Percentiles rank a stretch among this genome's conserved stretches.
These are phyloP conservation scores for Amazonetta brasiliensis DNA, from an alignment of 2,797 vertebrate genomes.

Conservation along the genomic window DNA sequence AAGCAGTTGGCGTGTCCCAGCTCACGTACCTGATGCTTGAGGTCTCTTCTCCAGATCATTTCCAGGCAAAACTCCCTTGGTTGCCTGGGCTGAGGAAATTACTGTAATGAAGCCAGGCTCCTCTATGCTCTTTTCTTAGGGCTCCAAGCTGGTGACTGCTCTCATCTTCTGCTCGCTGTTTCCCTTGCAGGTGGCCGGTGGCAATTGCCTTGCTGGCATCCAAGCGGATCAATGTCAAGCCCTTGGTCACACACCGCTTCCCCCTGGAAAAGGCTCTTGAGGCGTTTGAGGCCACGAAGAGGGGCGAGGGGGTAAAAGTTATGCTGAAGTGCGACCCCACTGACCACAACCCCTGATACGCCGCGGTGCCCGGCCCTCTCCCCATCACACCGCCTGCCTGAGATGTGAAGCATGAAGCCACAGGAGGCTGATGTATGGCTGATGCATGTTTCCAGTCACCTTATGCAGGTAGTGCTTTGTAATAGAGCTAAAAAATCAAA, in stretches of 20 bases:
- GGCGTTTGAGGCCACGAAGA: conserved; percentile 92
- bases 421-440: neutral
- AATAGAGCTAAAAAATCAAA: neutral
- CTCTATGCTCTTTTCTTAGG: neutral
- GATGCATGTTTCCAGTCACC: neutral
- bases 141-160: neutral
- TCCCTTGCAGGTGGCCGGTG: conserved; percentile 90
- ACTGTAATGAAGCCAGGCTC: neutral
- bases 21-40: neutral
- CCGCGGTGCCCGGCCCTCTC: neutral
- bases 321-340: conserved; percentile 95
- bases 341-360: conserved; percentile 86
- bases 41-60: neutral
- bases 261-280: conserved; percentile 91
- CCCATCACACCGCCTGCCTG: neutral
- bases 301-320: conserved; percentile 92
- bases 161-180: neutral
- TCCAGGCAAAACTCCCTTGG: neutral
- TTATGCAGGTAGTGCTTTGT: neutral
- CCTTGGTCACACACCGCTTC: conserved; percentile 95
- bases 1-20: neutral
- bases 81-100: neutral
- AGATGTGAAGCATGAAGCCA: neutral
- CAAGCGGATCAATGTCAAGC: conserved; percentile 89
- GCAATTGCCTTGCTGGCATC: conserved; percentile 92